A percentile compares a stretch with the other conserved stretches of the same genome.
phyloP scores from a whole-genome alignment of 2,888 invertebrate genomes.

The Drosophila anomelani region DNA sequence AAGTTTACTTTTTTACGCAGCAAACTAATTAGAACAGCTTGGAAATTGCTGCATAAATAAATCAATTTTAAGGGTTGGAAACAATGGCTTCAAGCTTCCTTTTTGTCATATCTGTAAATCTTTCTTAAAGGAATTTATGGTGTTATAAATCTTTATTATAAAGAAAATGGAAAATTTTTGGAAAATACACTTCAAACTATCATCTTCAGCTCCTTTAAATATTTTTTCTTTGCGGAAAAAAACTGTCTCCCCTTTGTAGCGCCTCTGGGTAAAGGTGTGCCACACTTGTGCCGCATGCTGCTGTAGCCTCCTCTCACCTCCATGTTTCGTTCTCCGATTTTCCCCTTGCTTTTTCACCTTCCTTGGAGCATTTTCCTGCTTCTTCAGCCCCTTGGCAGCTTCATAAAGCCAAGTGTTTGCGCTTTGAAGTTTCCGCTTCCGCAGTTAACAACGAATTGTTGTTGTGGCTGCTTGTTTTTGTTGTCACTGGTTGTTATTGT shows the following conservation, averaged over 20 bases:
- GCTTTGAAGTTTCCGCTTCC: slow-evolving; percentile 80
- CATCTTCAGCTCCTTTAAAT: too few species aligned
- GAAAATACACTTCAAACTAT: too few species aligned
- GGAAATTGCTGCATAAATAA: not conserved
- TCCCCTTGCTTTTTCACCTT: slow-evolving; percentile 12
- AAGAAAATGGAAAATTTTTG: too few species aligned
- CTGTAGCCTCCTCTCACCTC: slow-evolving; percentile 6
- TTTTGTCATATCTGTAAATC: too few species aligned
- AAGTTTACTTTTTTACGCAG: not conserved
- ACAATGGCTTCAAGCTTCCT: not conserved
- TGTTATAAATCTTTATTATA: too few species aligned
- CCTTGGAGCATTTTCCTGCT: slow-evolving; percentile 19
- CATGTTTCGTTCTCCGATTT: not conserved
- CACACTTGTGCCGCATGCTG: slow-evolving; percentile 17
- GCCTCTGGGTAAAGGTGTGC: slow-evolving; percentile 31
- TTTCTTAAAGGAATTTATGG: too few species aligned
- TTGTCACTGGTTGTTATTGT: slow-evolving; percentile 28
- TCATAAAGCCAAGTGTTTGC: slow-evolving; percentile 70
- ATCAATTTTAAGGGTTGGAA: not conserved
- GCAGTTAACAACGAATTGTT: slow-evolving; percentile 65
- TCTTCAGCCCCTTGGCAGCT: slow-evolving; percentile 52
- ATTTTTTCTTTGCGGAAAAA: not conserved
- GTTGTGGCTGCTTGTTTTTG: slow-evolving; percentile 26
- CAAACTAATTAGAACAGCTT: slow-evolving; percentile 1
- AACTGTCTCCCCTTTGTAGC: not conserved